Evolutionary conservation across 2,113 vertebrate species (phyloP).

Genomic region (Varanus komodoensis): DNA sequence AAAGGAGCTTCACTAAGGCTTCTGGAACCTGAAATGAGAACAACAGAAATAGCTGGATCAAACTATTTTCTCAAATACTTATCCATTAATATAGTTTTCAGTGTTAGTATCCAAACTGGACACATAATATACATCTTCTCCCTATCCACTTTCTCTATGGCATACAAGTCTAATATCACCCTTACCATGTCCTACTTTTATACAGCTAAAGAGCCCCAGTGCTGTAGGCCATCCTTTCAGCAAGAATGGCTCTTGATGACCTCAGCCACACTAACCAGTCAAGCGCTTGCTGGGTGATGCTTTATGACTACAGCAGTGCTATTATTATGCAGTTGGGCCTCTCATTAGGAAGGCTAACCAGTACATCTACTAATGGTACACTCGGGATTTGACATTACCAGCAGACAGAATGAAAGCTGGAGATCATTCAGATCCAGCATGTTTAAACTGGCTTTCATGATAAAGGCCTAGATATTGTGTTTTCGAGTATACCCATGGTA

Average conservation of each 20-base stretch:
- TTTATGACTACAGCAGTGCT: background rate
- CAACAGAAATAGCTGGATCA: background rate
- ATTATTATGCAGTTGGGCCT: too few species aligned
- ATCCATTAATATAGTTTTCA: background rate
- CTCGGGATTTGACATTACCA: background rate
- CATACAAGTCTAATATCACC: too few species aligned
- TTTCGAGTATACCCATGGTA: background rate
- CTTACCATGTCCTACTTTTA: too few species aligned
- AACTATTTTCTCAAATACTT: background rate
- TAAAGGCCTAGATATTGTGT: background rate
- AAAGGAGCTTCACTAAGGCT: conserved; percentile 22
- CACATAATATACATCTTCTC: background rate
- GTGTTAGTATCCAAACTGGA: background rate
- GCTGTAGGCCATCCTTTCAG: background rate
- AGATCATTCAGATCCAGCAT: background rate
- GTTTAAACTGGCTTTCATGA: background rate
- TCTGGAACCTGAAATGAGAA: background rate
- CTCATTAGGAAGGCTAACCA: background rate
- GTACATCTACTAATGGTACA: background rate
- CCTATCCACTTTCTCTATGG: too few species aligned
- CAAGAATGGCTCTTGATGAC: background rate
- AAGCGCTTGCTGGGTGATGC: background rate
- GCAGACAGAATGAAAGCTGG: background rate
- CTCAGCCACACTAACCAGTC: background rate
- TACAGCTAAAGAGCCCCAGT: too few species aligned